Conservation (phyloP, 2,888 invertebrate species). For the Xestia ashworthii region DNA sequence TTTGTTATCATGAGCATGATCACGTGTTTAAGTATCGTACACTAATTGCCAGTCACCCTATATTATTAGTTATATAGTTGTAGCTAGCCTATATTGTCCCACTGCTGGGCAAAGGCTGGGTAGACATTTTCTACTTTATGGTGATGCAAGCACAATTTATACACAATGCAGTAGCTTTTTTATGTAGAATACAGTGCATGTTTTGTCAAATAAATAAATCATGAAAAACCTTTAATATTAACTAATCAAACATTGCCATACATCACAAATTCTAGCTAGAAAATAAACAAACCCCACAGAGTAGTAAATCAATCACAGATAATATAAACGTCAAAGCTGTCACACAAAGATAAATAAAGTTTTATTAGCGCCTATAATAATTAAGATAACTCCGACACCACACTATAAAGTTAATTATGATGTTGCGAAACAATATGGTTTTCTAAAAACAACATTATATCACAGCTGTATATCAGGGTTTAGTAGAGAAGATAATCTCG, state of each 20-base stretch:
- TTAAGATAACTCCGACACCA: slow-evolving; percentile 50
- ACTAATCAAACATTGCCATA: neutral
- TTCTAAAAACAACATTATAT: neutral
- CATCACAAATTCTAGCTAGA: neutral
- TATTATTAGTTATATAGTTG: too few relatives aligned
- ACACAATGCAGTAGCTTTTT: neutral
- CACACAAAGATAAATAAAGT: slow-evolving; percentile 54
- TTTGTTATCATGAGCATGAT: too few relatives aligned
- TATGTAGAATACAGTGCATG: neutral
- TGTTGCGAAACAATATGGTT: slow-evolving; percentile 28
- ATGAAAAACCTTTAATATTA: neutral
- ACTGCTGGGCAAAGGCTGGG: too few relatives aligned
- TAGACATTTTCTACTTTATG: neutral
- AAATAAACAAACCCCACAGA: slow-evolving; percentile 40
- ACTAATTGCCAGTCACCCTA: too few relatives aligned
- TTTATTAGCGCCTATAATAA: slow-evolving; percentile 53
- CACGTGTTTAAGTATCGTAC: too few relatives aligned
- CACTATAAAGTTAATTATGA: slow-evolving; percentile 47
- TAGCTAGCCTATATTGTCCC: too few relatives aligned
- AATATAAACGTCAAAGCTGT: slow-evolving; percentile 49
- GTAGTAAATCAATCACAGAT: slow-evolving; percentile 58
- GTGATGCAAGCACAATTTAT: neutral
- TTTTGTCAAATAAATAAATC: neutral
- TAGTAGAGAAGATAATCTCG: neutral
- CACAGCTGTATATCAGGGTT: neutral